phyloP scores from a whole-genome alignment of 2,888 invertebrate genomes.

The Hemaris fuciformis region DNA sequence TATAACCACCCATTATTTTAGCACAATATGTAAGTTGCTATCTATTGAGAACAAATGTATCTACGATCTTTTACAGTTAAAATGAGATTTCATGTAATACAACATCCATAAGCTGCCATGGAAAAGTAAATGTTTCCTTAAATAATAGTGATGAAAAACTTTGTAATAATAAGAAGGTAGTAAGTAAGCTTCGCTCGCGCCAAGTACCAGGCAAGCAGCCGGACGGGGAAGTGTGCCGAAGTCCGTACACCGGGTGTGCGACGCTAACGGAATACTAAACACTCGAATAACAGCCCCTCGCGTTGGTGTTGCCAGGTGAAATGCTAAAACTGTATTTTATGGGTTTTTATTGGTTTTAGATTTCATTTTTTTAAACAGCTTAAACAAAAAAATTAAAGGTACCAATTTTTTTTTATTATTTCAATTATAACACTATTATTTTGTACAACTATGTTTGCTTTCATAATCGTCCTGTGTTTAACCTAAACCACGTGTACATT shows the following conservation, averaged over 20 bases:
- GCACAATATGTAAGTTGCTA: too few species aligned
- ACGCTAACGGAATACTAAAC: conserved; percentile 63
- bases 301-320: neutral
- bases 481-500: too few species aligned
- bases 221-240: conserved; percentile 41
- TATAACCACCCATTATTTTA: too few species aligned
- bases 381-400: too few species aligned
- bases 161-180: neutral
- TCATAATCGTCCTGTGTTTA: too few species aligned
- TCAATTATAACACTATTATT: too few species aligned
- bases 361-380: neutral
- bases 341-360: neutral
- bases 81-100: too few species aligned
- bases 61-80: too few species aligned
- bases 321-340: neutral
- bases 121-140: neutral
- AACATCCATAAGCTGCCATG: neutral
- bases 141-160: neutral
- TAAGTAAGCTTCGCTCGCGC: conserved; percentile 18
- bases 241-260: conserved; percentile 31
- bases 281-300: conserved; percentile 32
- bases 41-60: too few species aligned
- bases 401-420: too few species aligned
- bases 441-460: too few species aligned
- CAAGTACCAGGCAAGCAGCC: conserved; percentile 37